These are phyloP conservation scores for Willowsia nigromaculata DNA, from an alignment of 2,888 invertebrate species.

Conservation along the genomic window DNA sequence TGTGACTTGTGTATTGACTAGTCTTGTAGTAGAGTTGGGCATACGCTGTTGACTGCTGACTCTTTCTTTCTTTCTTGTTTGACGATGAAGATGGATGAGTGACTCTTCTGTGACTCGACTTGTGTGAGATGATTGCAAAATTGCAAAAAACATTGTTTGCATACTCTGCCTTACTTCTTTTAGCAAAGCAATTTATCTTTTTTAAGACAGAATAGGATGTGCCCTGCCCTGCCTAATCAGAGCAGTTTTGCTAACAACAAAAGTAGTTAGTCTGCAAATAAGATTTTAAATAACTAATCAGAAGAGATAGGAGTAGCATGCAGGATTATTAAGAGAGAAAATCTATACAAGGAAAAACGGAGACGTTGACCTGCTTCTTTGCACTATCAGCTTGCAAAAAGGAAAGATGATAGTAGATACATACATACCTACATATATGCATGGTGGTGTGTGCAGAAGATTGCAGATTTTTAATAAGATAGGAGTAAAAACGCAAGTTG, in stretches of 20 bases:
- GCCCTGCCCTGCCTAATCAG: slow-evolving; percentile 4
- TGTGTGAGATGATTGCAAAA: not conserved
- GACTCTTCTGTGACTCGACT: not conserved
- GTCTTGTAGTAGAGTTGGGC: no score
- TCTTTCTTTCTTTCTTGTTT: not conserved
- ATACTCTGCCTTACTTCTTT: not conserved
- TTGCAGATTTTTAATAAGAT: slow-evolving; percentile 11
- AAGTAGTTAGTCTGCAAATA: not conserved
- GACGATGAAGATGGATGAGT: not conserved
- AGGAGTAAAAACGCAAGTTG: not conserved
- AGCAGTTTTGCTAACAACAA: not conserved
- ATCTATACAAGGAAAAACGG: slow-evolving; percentile 28
- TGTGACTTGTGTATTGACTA: not conserved
- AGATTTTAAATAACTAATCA: slow-evolving; percentile 19
- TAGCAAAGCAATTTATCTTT: not conserved
- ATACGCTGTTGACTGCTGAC: not conserved
- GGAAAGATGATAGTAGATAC: no score
- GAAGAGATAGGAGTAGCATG: no score
- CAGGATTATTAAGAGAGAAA: not conserved
- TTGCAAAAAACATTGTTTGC: no score
- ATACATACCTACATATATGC: no score
- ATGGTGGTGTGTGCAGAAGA: slow-evolving; percentile 1
- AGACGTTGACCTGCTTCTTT: slow-evolving; percentile 50
- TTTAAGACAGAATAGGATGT: not conserved
- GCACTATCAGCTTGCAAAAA: not conserved